These are phyloP conservation scores for Scophthalmus maximus DNA, from an alignment of 2,113 vertebrate genomes.

Conservation along the genomic window DNA sequence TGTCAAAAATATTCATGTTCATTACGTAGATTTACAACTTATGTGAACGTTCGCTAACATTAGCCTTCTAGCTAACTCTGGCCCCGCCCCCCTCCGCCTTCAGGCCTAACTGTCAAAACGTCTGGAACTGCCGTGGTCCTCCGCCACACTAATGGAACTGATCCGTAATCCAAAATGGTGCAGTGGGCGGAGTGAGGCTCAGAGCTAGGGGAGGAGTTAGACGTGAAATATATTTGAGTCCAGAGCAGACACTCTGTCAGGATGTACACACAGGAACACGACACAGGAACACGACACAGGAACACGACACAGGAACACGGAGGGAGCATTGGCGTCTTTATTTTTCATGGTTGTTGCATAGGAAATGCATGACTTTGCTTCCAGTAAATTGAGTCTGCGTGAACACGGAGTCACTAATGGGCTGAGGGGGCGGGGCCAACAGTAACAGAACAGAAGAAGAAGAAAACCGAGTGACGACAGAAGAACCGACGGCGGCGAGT, in stretches of 20 bases:
- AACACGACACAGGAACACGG: slow-evolving; percentile 35
- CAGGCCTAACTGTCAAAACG: too few species aligned
- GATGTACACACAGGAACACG: not conserved
- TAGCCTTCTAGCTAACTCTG: too few species aligned
- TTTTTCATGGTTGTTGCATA: slow-evolving; percentile 97
- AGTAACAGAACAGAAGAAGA: slow-evolving; percentile 11
- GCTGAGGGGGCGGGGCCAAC: slow-evolving; percentile 87
- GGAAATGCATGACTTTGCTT: slow-evolving; percentile 99
- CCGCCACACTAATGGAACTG: too few species aligned
- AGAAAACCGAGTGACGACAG: slow-evolving; percentile 23
- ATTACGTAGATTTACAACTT: too few species aligned
- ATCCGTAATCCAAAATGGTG: too few species aligned
- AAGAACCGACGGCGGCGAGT: slow-evolving; percentile 12
- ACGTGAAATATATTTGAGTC: too few species aligned
- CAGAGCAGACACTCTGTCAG: not conserved
- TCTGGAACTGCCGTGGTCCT: too few species aligned
- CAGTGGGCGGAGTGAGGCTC: too few species aligned
- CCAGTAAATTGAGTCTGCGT: slow-evolving; percentile 95
- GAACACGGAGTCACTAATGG: slow-evolving; percentile 93
- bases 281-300: not conserved
- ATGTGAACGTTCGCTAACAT: too few species aligned
- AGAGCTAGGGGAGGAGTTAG: too few species aligned
- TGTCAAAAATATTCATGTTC: too few species aligned
- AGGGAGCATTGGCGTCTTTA: slow-evolving; percentile 95
- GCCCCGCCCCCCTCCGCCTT: too few species aligned